These are phyloP conservation scores for Solenopsis fugax DNA, from an alignment of 1,140 invertebrate species.

Conservation along the genomic window DNA sequence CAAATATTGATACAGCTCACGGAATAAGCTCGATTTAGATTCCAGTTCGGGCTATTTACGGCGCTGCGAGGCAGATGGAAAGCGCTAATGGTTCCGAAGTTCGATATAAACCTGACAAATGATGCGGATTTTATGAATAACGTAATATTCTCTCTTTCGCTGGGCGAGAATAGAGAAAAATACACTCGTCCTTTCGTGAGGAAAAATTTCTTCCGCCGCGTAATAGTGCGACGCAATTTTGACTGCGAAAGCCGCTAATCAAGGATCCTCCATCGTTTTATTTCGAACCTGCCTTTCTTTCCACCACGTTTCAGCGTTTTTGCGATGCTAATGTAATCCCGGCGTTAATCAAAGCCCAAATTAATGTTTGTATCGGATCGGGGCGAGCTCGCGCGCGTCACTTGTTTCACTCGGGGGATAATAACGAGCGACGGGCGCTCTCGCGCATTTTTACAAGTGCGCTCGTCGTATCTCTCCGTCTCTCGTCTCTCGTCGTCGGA, in stretches of 20 bases:
- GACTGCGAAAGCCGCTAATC: slow-evolving; percentile 16
- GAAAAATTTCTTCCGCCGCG: not conserved
- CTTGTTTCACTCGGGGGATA: slow-evolving; percentile 39
- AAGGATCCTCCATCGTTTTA: slow-evolving; percentile 14
- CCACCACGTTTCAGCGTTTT: slow-evolving; percentile 24
- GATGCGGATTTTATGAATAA: not conserved
- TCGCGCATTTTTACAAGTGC: slow-evolving; percentile 56
- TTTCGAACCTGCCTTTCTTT: not conserved
- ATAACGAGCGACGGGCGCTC: slow-evolving; percentile 51
- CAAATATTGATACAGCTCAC: slow-evolving; percentile 42
- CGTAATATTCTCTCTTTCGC: not conserved
- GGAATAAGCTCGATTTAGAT: slow-evolving; percentile 44
- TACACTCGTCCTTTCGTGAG: not conserved
- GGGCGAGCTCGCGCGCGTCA: slow-evolving; percentile 3
- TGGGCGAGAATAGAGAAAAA: too few species aligned
- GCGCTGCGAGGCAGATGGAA: not conserved
- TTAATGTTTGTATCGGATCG: slow-evolving; percentile 57
- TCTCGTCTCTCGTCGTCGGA: slow-evolving; percentile 42
- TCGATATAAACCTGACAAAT: slow-evolving; percentile 5
- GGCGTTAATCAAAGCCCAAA: slow-evolving; percentile 60
- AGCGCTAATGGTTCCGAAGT: not conserved
- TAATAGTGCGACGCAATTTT: not conserved
- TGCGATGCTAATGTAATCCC: slow-evolving; percentile 58
- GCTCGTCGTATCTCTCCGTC: slow-evolving; percentile 18
- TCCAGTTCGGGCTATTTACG: slow-evolving; percentile 44